Evolutionary conservation across 2,797 vertebrate genomes (phyloP), one percentile per base, ranked within the genome.

Genomic region (Crax fasciolata): DNA sequence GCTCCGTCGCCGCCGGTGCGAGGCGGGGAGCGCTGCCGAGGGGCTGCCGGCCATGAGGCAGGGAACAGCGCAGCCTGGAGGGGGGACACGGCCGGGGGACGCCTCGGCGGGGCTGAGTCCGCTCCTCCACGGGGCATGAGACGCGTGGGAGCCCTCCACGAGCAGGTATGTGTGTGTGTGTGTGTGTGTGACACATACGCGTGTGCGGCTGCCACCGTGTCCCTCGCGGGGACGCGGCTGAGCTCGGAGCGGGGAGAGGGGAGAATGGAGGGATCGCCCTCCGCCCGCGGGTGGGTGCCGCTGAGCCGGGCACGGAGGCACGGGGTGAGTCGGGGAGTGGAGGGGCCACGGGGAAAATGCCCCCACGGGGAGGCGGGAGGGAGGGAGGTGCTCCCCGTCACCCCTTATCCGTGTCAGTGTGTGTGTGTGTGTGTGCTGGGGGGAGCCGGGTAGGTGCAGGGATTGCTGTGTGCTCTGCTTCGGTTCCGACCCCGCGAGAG

Each of bases 1-100:
- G 91, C 85, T 91, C 90, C 68, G 15, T 93, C 96, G 88, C 87
- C 32, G 96, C 89, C 80, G 52, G 95, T 2, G 93, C 83, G 95
- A 93, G 70, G 91, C 89, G 94, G 94, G 91, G 94, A 55, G 52
- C 52, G 52, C 52, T 55, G 28, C 52, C n/a, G 83, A 44, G 25
- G 76, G 87, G 91, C 82, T n/a, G n/a, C n/a, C n/a, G n/a, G 91
- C 89, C 94, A 73, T 72, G 0, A 59, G 67, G 63, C 13, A 75
- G 93, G 67, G 61, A 62, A 9, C 44, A 17, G 20, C 72, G 35
- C n/a, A n/a, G n/a, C n/a, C n/a, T n/a, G n/a, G n/a, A n/a, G n/a
- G n/a, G n/a, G n/a, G n/a, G n/a, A n/a, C n/a, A n/a, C n/a, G n/a
- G n/a, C n/a, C n/a, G n/a, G n/a, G n/a, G n/a, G n/a, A n/a, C n/a